Conservation (phyloP, 2,888 invertebrate species). For the Chironomus riparius region DNA sequence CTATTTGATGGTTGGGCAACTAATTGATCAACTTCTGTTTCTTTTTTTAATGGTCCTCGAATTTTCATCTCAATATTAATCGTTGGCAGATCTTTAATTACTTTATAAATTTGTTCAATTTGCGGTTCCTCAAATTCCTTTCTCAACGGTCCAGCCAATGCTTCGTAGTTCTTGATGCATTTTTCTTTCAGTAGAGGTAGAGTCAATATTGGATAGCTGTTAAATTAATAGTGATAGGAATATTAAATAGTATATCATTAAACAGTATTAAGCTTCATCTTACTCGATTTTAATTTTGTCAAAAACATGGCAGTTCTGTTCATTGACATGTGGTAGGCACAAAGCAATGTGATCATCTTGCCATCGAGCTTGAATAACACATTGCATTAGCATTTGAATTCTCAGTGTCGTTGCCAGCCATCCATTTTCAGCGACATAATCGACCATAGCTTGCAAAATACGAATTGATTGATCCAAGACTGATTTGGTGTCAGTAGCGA, state of each 20-base stretch:
- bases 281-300: constrained; percentile 44
- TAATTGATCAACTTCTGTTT: constrained; percentile 32
- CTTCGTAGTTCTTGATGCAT: constrained; percentile 49
- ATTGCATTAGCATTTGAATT: constrained; percentile 74
- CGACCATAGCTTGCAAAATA: constrained; percentile 93
- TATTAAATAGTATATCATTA: too few species aligned
- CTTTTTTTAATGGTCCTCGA: constrained; percentile 46
- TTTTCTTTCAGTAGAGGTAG: constrained; percentile 38
- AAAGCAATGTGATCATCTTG: constrained; percentile 63
- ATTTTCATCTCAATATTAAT: constrained; percentile 49
- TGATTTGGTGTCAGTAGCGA: constrained; percentile 91
- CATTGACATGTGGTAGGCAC: constrained; percentile 66
- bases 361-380: constrained; percentile 87
- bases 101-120: constrained; percentile 58
- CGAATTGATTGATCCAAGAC: constrained; percentile 93
- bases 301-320: constrained; percentile 54
- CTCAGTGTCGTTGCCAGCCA: constrained; percentile 77
- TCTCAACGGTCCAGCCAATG: constrained; percentile 52
- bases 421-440: constrained; percentile 81
- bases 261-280: constrained; percentile 28
- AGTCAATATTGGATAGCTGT: constrained; percentile 33
- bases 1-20: constrained; percentile 40
- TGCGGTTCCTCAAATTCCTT: constrained; percentile 57
- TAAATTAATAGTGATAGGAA: neutral
- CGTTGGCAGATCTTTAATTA: constrained; percentile 57